Evolutionary conservation across 2,797 vertebrate genomes (phyloP).

Genomic region (Enteromius fasciolatus): DNA sequence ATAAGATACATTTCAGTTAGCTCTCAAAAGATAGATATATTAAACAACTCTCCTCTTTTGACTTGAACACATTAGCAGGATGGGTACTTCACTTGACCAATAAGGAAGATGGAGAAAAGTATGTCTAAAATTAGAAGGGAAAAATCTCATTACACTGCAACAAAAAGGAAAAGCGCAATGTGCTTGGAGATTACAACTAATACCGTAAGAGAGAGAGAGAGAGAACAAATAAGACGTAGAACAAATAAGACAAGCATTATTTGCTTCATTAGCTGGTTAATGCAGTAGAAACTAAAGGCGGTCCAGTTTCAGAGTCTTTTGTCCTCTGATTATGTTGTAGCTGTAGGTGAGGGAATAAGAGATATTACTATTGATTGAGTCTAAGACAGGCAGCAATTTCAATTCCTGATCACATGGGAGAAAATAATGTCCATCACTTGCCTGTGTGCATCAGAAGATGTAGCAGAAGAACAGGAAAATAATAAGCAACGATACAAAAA

Average conservation of each 20-base stretch:
- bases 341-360: slow-evolving; percentile 18
- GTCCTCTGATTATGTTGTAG: slow-evolving; percentile 26
- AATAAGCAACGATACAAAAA: not conserved
- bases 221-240: slow-evolving; percentile 57
- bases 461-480: not conserved
- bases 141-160: slow-evolving; percentile 29
- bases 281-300: slow-evolving; percentile 47
- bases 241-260: slow-evolving; percentile 55
- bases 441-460: not conserved
- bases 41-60: not conserved
- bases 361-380: slow-evolving; percentile 30
- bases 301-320: slow-evolving; percentile 28
- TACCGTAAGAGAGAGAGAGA: slow-evolving; percentile 8
- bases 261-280: slow-evolving; percentile 58
- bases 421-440: not conserved
- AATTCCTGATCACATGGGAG: not conserved
- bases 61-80: slow-evolving; percentile 9
- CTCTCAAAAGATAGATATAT: slow-evolving; percentile 5
- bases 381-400: not conserved
- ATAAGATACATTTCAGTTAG: slow-evolving; percentile 21
- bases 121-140: slow-evolving; percentile 6
- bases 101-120: slow-evolving; percentile 18
- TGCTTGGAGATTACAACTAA: slow-evolving; percentile 15
- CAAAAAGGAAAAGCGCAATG: slow-evolving; percentile 39
- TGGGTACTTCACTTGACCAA: not conserved